Base-by-base conservation (phyloP, 2,888 invertebrate genomes). In the Drosophila koepferae region DNA sequence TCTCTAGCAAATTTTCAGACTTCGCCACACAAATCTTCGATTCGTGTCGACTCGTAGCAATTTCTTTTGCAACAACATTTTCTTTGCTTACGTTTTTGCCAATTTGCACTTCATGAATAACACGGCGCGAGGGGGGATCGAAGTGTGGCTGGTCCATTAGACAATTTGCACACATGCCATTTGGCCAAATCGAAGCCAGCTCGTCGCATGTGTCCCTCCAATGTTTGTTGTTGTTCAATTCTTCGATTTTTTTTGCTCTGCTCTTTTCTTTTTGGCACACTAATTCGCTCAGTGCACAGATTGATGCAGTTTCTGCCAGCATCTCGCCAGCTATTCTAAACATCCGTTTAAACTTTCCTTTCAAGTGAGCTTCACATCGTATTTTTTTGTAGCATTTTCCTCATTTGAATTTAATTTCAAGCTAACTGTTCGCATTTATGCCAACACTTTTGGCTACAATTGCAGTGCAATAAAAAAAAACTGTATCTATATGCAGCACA, bases 81-180 rank as follows among this genome's bases (percentile, higher is more conserved):
- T 64, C 63, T 67, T 66, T 72, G 58, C 65, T 74, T 80, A 64
- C 71, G 59, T 71, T 84, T 71, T 75, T 80, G 80, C 80, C 85
- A 85, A 88, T 85, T 85, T 85, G 86, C 85, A 85, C 89, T 85
- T 83, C 89, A 85, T 85, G 85, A 85, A 85, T 88, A 88, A 79
- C 74, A 81, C 46, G 74, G 79, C 59, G 16, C 7, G 18, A 18
- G 28, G 31, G 28, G 23, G 44, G 43, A 49, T 40, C 46, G 38
- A 56, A 56, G 61, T 67, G 34, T 51, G 34, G 76, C 80, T 88
- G 88, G 71, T 66, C 80, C 85, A 88, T 85, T 85, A 85, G 89
- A 86, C 85, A 83, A 85, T 85, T 86, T 88, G 69, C 84, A 80
- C 82, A 85, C 78, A 72, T 80, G 75, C 67, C 72, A 77, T 71